Evolutionary conservation across 2,888 invertebrate species (phyloP).

Genomic region (Heliconius hortense): DNA sequence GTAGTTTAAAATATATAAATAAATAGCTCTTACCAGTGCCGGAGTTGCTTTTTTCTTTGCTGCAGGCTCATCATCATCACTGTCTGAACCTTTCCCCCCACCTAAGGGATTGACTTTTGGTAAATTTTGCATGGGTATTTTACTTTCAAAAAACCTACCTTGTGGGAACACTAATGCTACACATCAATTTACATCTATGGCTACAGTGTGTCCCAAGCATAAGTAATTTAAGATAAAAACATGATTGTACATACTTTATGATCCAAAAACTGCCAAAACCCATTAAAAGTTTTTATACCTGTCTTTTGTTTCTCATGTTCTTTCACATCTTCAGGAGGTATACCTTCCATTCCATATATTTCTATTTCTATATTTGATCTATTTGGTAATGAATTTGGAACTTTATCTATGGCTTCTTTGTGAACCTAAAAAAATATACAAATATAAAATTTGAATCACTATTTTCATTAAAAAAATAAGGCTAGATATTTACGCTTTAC

Average conservation of each 20-base stretch:
- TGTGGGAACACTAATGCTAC: constrained; percentile 61
- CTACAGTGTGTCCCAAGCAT: constrained; percentile 67
- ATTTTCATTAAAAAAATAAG: constrained; percentile 31
- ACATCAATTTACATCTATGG: constrained; percentile 67
- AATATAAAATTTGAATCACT: constrained; percentile 33
- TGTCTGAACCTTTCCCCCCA: constrained; percentile 88
- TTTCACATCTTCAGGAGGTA: constrained; percentile 96
- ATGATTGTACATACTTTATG: constrained; percentile 70
- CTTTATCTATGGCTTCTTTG: constrained; percentile 99
- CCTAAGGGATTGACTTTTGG: constrained; percentile 61
- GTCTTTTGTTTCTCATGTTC: constrained; percentile 95
- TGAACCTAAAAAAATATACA: constrained; percentile 88
- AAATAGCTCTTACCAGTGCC: constrained; percentile 67
- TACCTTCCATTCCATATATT: constrained; percentile 99
- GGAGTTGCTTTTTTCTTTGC: constrained; percentile 87
- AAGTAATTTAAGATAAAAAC: constrained; percentile 54
- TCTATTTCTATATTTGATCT: constrained; percentile 99
- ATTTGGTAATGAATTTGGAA: constrained; percentile 98
- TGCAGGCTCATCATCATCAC: constrained; percentile 92
- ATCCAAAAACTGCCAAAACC: constrained; percentile 60
- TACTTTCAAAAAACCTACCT: constrained; percentile 48
- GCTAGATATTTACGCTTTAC: constrained; percentile 58
- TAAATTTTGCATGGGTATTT: constrained; percentile 43
- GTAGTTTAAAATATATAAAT: constrained; percentile 30
- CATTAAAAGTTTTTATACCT: constrained; percentile 72